phyloP scores from a whole-genome alignment of 2,888 invertebrate species.

The Microplitis manilae region DNA sequence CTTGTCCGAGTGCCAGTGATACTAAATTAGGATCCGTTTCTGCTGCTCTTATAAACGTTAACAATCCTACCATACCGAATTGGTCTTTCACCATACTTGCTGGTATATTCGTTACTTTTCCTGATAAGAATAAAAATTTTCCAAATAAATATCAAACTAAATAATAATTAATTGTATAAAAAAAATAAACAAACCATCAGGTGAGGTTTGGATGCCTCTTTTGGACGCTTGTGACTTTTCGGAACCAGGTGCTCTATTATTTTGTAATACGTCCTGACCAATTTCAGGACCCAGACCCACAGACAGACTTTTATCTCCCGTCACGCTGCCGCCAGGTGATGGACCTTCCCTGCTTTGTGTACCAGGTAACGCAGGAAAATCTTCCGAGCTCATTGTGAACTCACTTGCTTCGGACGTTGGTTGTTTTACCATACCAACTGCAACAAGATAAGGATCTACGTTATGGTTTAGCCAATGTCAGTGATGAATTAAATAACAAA shows the following conservation, averaged over 20 bases:
- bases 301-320: constrained; percentile 70
- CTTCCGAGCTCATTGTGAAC: constrained; percentile 98
- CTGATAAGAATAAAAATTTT: constrained; percentile 71
- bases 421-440: constrained; percentile 96
- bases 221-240: constrained; percentile 72
- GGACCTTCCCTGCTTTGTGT: constrained; percentile 83
- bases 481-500: constrained; percentile 79
- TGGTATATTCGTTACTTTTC: constrained; percentile 98
- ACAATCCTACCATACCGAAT: constrained; percentile 98
- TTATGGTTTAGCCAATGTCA: constrained; percentile 21
- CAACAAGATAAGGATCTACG: constrained; percentile 53
- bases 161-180: constrained; percentile 16
- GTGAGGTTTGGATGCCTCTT: constrained; percentile 94
- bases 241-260: constrained; percentile 66
- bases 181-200: constrained; percentile 81
- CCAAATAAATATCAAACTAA: constrained; percentile 29
- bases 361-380: constrained; percentile 99
- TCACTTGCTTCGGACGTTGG: constrained; percentile 93
- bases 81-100: constrained; percentile 99
- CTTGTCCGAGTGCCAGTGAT: constrained; percentile 96
- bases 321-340: constrained; percentile 76
- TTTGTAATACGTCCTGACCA: constrained; percentile 69
- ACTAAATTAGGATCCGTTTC: constrained; percentile 98
- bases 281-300: constrained; percentile 71
- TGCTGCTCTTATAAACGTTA: constrained; percentile 98